phyloP scores from a whole-genome alignment of 2,113 vertebrate genomes.

The Okapia johnstoni region DNA sequence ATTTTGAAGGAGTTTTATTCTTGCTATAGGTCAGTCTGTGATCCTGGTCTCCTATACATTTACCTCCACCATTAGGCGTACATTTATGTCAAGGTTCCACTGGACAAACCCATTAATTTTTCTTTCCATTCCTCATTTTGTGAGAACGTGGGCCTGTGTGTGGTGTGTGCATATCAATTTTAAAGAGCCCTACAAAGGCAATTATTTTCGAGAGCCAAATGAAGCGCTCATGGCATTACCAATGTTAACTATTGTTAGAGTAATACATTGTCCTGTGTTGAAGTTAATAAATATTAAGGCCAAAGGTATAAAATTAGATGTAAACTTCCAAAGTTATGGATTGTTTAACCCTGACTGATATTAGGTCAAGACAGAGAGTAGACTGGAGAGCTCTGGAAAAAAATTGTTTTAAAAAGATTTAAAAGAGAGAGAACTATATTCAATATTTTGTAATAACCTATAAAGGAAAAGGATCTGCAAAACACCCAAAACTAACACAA shows the following conservation, averaged over 20 bases:
- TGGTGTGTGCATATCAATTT: not conserved
- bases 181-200: not conserved
- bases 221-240: not conserved
- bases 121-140: not conserved
- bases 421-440: not conserved
- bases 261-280: not conserved
- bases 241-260: not conserved
- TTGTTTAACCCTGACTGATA: not conserved
- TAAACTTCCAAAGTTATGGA: not conserved
- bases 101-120: not conserved
- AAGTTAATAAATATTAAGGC: not conserved
- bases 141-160: not conserved
- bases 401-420: not conserved
- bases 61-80: not conserved
- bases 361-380: slow-evolving; percentile 22
- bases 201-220: not conserved
- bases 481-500: not conserved
- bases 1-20: not conserved
- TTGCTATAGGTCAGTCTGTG: not conserved
- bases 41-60: not conserved
- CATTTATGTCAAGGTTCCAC: not conserved
- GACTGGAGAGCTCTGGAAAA: not conserved
- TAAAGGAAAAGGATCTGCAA: not conserved
- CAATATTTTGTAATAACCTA: not conserved
- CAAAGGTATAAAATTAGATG: not conserved